Evolutionary conservation across 2,113 vertebrate species (phyloP).

Genomic region (Emydocephalus ijimae): DNA sequence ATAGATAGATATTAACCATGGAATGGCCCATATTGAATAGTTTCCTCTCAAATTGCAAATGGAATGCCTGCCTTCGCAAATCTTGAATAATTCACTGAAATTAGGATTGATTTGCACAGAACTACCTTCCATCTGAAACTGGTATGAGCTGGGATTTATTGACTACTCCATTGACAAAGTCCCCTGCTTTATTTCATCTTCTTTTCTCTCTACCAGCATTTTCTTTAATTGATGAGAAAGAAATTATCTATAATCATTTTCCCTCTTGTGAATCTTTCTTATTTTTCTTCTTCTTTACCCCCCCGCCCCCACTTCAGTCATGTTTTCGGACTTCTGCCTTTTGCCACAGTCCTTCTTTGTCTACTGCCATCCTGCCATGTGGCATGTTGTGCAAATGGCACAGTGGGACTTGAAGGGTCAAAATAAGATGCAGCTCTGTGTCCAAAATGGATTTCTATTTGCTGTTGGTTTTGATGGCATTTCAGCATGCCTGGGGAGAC

Average conservation of each 20-base stretch:
- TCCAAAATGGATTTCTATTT: not conserved
- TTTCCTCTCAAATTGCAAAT: not conserved
- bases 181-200: not conserved
- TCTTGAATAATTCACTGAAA: not conserved
- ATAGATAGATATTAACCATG: not conserved
- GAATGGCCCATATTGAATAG: not conserved
- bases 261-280: not conserved
- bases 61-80: not conserved
- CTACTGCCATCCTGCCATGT: not conserved
- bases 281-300: not conserved
- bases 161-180: not conserved
- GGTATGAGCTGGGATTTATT: not conserved
- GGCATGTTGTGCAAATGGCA: not conserved
- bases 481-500: not conserved
- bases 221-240: not conserved
- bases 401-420: not conserved
- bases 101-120: not conserved
- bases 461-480: not conserved
- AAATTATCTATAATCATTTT: not conserved
- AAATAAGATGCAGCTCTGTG: not conserved
- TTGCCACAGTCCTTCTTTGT: not conserved
- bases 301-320: not conserved
- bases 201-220: not conserved
- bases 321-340: not conserved
- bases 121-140: not conserved